Evolutionary conservation across 2,888 invertebrate species (phyloP).

Genomic region (Hydroisotoma schaefferi): DNA sequence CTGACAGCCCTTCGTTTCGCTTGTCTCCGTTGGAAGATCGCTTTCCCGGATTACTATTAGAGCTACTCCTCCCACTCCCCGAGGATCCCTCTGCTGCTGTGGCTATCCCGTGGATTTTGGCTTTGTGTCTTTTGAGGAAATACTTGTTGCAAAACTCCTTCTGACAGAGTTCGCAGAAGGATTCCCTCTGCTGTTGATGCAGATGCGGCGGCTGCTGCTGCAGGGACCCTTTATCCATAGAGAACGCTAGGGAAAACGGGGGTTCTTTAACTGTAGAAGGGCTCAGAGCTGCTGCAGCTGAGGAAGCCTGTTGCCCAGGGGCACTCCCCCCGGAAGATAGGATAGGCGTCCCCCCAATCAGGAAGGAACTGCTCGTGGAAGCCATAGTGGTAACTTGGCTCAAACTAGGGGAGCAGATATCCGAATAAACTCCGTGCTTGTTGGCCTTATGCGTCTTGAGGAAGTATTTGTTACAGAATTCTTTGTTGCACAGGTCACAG

Average conservation of each 20-base stretch:
- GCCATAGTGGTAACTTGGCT: not conserved
- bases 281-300: conserved; percentile 12
- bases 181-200: conserved; percentile 52
- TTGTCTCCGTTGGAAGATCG: not conserved
- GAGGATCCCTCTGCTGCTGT: conserved; percentile 26
- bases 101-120: conserved; percentile 62
- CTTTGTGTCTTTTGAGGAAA: conserved; percentile 67
- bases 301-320: too few species aligned
- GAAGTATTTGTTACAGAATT: conserved; percentile 98
- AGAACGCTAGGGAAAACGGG: conserved; percentile 26
- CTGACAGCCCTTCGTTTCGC: not conserved
- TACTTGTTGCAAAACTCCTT: conserved; percentile 71
- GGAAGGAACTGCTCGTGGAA: conserved; percentile 6
- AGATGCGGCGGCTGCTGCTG: conserved; percentile 16
- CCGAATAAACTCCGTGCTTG: conserved; percentile 89
- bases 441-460: conserved; percentile 96
- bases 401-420: conserved; percentile 50
- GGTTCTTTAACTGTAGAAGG: conserved; percentile 12
- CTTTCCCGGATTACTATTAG: conserved; percentile 14
- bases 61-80: conserved; percentile 13
- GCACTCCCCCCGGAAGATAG: not conserved
- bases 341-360: not conserved
- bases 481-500: conserved; percentile 95
- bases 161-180: conserved; percentile 67
- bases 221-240: conserved; percentile 52